Evolutionary conservation across 2,113 vertebrate species (phyloP).

Genomic region (Mixornis gularis): DNA sequence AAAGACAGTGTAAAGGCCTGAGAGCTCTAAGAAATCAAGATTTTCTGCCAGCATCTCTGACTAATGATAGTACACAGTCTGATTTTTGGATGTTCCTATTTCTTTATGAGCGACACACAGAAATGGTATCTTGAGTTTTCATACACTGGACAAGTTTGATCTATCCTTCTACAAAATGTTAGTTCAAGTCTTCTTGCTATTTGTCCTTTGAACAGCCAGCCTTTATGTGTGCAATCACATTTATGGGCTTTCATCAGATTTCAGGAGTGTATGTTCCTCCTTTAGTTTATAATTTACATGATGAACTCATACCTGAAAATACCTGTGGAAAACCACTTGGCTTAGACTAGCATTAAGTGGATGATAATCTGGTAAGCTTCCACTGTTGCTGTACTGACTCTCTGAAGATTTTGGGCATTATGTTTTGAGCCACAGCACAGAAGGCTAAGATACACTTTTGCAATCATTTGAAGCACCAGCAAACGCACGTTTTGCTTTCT

Average conservation of each 20-base stretch:
- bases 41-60: neutral
- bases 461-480: neutral
- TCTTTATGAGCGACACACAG: neutral
- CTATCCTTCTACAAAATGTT: neutral
- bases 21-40: neutral
- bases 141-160: neutral
- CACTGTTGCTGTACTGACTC: neutral
- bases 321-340: neutral
- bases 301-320: neutral
- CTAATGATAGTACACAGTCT: neutral
- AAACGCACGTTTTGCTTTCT: neutral
- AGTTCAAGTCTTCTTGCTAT: neutral
- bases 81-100: neutral
- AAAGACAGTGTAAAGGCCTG: neutral
- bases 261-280: neutral
- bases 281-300: conserved; percentile 26
- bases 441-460: neutral
- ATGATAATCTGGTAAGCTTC: neutral
- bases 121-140: neutral
- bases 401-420: neutral
- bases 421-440: neutral
- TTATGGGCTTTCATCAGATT: neutral
- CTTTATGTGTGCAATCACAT: neutral
- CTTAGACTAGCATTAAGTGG: neutral
- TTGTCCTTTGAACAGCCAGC: neutral